Conservation (phyloP, 2,113 vertebrate genomes). For the Pluvianellus socialis region DNA sequence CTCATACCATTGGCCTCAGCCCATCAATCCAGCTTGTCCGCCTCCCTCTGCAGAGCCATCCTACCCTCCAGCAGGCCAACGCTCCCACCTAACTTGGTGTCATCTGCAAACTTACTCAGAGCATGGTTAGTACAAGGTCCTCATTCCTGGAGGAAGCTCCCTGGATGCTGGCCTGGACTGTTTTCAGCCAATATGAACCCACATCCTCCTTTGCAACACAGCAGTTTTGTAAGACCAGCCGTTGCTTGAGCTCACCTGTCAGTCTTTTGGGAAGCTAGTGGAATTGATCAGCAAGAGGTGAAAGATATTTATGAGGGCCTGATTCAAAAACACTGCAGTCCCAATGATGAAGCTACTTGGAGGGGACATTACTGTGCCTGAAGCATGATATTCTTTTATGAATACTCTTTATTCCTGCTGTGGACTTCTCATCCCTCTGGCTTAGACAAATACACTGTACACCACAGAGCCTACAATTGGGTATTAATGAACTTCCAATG, state of each 20-base stretch:
- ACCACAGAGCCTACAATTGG: background rate
- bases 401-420: background rate
- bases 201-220: background rate
- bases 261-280: background rate
- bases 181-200: background rate
- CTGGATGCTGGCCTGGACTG: background rate
- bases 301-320: background rate
- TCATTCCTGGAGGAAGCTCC: background rate
- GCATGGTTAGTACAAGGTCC: background rate
- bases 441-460: background rate
- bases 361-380: background rate
- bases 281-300: background rate
- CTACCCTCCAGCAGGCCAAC: background rate
- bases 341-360: background rate
- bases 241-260: background rate
- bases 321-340: background rate
- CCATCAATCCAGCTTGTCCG: rapidly evolving
- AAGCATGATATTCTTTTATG: background rate
- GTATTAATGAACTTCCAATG: background rate
- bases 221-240: background rate
- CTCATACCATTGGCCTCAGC: rapidly evolving
- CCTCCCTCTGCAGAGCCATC: background rate
- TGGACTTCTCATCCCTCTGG: background rate
- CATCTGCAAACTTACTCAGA: background rate
- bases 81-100: background rate